Conservation (phyloP, 1,140 invertebrate genomes). For the Bombus ignitus region DNA sequence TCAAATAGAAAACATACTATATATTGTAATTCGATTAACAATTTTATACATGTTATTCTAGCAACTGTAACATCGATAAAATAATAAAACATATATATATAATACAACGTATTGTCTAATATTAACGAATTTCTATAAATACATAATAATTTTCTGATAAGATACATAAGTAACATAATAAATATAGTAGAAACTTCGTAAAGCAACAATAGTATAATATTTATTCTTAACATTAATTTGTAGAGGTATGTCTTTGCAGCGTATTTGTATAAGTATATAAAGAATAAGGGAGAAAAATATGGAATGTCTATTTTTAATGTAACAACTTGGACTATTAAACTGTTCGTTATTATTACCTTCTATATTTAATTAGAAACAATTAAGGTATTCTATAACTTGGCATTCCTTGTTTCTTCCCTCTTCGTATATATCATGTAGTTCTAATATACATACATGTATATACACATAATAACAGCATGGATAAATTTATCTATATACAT, state of each 20-base stretch:
- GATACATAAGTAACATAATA: neutral
- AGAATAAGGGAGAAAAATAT: neutral
- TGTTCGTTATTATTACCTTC: neutral
- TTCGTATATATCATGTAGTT: neutral
- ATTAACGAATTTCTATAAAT: neutral
- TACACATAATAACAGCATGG: neutral
- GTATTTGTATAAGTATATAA: neutral
- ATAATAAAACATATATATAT: neutral
- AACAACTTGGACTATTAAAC: neutral
- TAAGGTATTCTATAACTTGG: neutral
- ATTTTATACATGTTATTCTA: neutral
- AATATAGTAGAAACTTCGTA: neutral
- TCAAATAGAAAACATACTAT: neutral
- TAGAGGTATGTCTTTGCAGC: neutral
- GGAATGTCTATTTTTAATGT: neutral
- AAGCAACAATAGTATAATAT: neutral
- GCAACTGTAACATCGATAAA: neutral
- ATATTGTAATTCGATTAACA: neutral
- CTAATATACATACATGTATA: neutral
- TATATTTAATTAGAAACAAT: neutral
- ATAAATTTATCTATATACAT: conserved; percentile 32
- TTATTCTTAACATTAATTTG: neutral
- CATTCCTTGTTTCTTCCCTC: neutral
- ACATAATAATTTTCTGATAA: neutral
- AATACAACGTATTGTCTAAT: neutral